A percentile compares a stretch with the other conserved stretches of the same genome.
phyloP scores from a whole-genome alignment of 2,797 vertebrate genomes.

The Chiloscyllium punctatum region DNA sequence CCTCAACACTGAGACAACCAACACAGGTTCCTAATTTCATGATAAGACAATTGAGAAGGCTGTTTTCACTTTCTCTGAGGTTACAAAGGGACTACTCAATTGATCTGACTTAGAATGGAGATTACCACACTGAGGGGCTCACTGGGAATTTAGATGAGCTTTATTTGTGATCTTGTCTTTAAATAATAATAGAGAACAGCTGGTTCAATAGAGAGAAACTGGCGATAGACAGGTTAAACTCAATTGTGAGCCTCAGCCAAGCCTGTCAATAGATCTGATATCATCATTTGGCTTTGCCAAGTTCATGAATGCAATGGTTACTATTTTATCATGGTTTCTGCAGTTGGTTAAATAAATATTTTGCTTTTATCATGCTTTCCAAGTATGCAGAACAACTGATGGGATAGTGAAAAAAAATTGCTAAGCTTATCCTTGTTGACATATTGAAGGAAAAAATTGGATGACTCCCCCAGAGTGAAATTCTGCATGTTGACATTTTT shows the following conservation, averaged over 20 bases:
- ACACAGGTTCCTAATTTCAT: too few species aligned
- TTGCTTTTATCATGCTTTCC: not conserved
- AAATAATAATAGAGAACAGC: not conserved
- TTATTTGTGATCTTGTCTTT: not conserved
- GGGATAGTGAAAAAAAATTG: not conserved
- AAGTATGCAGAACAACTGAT: not conserved
- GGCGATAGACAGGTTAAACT: not conserved
- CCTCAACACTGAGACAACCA: too few species aligned
- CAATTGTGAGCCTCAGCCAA: not conserved
- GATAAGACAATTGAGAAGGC: not conserved
- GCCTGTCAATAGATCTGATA: not conserved
- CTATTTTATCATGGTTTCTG: not conserved
- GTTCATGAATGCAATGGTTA: not conserved
- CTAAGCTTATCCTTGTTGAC: not conserved
- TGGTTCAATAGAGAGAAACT: not conserved
- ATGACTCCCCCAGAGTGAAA: not conserved
- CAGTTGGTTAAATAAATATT: not conserved
- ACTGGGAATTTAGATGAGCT: not conserved
- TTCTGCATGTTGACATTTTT: not conserved
- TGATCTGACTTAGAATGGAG: not conserved
- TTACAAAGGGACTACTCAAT: not conserved
- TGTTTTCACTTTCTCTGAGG: not conserved
- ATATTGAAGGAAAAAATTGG: not conserved
- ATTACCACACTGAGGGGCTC: not conserved
- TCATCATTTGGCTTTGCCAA: not conserved